Percentiles rank a stretch among this genome's conserved stretches.
phyloP scores from a whole-genome alignment of 2,888 invertebrate genomes.

The Lycia hirtaria region DNA sequence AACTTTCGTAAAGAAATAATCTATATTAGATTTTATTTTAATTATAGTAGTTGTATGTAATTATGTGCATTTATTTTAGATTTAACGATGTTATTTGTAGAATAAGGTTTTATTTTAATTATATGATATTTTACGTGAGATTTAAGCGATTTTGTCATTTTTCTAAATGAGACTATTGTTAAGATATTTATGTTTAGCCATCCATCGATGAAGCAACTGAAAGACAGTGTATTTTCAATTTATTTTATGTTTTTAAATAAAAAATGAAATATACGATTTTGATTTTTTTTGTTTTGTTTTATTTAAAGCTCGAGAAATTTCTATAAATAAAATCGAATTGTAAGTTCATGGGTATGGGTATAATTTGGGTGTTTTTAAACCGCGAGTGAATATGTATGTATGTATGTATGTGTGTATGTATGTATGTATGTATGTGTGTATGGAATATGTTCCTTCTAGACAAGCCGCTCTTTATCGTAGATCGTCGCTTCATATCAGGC shows the following conservation, averaged over 20 bases:
- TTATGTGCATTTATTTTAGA: conserved; percentile 35
- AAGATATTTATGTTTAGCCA: conserved; percentile 27
- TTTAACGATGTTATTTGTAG: conserved; percentile 23
- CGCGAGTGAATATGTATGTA: too few relatives aligned
- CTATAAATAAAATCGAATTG: background rate
- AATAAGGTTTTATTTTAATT: conserved; percentile 3
- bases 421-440: too few relatives aligned
- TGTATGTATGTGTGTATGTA: too few relatives aligned
- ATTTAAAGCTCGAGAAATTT: background rate
- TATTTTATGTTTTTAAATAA: conserved; percentile 20
- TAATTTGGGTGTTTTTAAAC: too few relatives aligned
- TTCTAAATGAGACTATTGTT: conserved; percentile 1
- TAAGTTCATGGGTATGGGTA: background rate
- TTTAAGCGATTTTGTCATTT: conserved; percentile 14
- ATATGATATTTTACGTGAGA: conserved; percentile 1
- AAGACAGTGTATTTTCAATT: conserved; percentile 29
- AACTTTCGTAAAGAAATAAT: conserved; percentile 13
- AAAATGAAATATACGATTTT: conserved; percentile 37
- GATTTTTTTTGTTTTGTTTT: conserved; percentile 31
- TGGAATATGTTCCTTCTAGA: too few relatives aligned
- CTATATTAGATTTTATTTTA: conserved; percentile 26
- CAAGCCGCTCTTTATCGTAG: too few relatives aligned
- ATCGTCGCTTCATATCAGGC: too few relatives aligned
- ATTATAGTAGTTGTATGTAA: conserved; percentile 11
- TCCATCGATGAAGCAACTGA: conserved; percentile 14